phyloP scores from a whole-genome alignment of 92 coral and sea anemone species.

The Porites cylindrica region DNA sequence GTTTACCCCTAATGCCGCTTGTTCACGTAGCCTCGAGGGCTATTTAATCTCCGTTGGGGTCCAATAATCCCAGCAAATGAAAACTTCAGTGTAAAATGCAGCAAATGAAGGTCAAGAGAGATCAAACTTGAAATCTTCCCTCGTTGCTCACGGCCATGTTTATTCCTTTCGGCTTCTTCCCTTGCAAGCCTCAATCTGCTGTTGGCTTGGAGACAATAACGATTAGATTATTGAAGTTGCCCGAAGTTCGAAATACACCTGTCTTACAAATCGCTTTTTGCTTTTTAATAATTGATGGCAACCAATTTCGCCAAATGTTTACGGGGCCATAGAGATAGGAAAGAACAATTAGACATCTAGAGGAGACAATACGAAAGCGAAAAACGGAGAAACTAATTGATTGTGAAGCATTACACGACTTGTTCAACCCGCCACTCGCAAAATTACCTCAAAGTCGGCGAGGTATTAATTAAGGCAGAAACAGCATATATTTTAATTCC shows the following conservation, averaged over 20 bases:
- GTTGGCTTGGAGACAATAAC: neutral
- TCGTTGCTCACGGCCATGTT: neutral
- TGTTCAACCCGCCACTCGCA: neutral
- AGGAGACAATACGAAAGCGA: slow-evolving; percentile 6
- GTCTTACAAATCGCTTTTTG: slow-evolving; percentile 2
- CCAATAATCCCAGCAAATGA: slow-evolving; percentile 19
- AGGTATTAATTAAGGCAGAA: neutral
- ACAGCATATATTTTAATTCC: neutral
- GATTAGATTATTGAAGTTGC: slow-evolving; percentile 17
- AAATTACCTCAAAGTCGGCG: neutral
- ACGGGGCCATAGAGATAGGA: slow-evolving; percentile 35
- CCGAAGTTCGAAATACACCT: slow-evolving; percentile 35
- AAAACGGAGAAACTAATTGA: slow-evolving; percentile 42
- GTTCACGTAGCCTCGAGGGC: slow-evolving; percentile 13
- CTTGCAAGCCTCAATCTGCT: neutral
- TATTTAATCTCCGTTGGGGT: slow-evolving; percentile 10
- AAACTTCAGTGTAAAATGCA: neutral
- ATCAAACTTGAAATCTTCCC: neutral
- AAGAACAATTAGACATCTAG: slow-evolving; percentile 33
- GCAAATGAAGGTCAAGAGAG: slow-evolving; percentile 3
- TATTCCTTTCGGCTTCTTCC: neutral
- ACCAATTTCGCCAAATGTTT: slow-evolving; percentile 50
- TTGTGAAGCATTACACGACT: slow-evolving; percentile 21
- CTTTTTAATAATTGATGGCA: slow-evolving; percentile 51
- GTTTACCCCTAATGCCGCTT: slow-evolving; percentile 35